These are phyloP conservation scores for Leucophenga maculata DNA, from an alignment of 2,888 invertebrate species.

Conservation along the genomic window DNA sequence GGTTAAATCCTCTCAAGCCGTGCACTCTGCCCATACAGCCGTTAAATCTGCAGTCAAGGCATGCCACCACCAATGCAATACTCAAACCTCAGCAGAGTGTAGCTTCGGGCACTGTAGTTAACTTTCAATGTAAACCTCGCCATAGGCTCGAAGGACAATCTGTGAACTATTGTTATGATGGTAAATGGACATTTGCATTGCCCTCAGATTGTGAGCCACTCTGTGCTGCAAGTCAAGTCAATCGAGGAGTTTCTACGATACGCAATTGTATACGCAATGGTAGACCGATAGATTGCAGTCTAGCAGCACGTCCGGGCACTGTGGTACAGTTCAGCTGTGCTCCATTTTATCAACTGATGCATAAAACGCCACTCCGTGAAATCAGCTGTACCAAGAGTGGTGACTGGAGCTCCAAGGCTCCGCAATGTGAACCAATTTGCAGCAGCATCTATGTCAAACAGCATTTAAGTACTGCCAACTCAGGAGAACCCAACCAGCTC, in stretches of 20 bases:
- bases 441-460: constrained; percentile 42
- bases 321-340: constrained; percentile 41
- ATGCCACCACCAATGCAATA: background rate
- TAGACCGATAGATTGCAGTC: constrained; percentile 18
- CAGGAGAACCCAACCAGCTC: no score
- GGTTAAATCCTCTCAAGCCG: background rate
- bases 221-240: background rate
- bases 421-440: constrained; percentile 56
- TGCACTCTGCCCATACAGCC: background rate
- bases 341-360: constrained; percentile 32
- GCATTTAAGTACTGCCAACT: constrained; percentile 58
- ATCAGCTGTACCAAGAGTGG: constrained; percentile 50
- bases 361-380: background rate
- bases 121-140: background rate
- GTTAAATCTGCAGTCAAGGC: background rate
- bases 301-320: constrained; percentile 10
- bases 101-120: background rate
- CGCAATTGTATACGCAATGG: constrained; percentile 1
- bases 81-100: background rate
- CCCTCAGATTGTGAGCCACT: constrained; percentile 1
- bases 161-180: constrained; percentile 3
- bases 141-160: background rate
- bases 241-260: constrained; percentile 1
- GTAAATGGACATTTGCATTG: background rate
- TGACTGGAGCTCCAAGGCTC: constrained; percentile 52